A percentile compares a stretch with the other conserved stretches of the same genome.
Conservation (phyloP, 2,888 invertebrate species). For the Zaprionus obscuricornis region DNA sequence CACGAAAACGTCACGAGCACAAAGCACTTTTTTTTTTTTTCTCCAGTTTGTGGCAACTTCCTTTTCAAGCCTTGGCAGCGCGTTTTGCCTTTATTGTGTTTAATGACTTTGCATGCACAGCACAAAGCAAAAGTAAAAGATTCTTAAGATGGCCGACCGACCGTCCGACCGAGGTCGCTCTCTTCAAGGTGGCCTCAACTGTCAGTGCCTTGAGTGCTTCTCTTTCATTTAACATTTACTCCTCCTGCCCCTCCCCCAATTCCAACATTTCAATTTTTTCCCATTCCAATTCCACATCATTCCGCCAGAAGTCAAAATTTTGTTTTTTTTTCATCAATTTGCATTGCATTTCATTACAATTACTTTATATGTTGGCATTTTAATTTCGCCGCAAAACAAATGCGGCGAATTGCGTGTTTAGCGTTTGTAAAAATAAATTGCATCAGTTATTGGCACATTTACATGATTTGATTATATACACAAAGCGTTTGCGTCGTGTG, state of each 20-base stretch:
- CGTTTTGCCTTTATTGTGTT: conserved; percentile 58
- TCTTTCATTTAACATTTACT: too few relatives aligned
- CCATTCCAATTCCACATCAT: neutral
- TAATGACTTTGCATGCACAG: conserved; percentile 71
- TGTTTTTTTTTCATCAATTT: conserved; percentile 39
- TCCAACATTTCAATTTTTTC: neutral
- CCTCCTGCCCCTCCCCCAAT: too few relatives aligned
- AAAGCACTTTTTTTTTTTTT: conserved; percentile 29
- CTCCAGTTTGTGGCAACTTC: conserved; percentile 32
- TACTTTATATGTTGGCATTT: conserved; percentile 12
- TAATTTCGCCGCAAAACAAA: conserved; percentile 10
- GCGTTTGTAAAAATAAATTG: conserved; percentile 46
- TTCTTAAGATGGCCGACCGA: conserved; percentile 34
- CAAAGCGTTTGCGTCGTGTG: too few relatives aligned
- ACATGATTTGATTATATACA: conserved; percentile 29
- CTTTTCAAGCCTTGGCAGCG: conserved; percentile 51
- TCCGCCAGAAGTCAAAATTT: neutral
- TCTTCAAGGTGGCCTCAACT: too few relatives aligned
- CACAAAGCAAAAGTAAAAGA: too few relatives aligned
- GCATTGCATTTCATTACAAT: conserved; percentile 7
- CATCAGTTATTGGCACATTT: conserved; percentile 59
- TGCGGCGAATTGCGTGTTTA: conserved; percentile 44
- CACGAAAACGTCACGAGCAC: conserved; percentile 70
- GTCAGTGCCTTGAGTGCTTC: too few relatives aligned
- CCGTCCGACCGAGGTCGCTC: too few relatives aligned